phyloP scores from a whole-genome alignment of 2,113 vertebrate species.

The Zapus hudsonius region DNA sequence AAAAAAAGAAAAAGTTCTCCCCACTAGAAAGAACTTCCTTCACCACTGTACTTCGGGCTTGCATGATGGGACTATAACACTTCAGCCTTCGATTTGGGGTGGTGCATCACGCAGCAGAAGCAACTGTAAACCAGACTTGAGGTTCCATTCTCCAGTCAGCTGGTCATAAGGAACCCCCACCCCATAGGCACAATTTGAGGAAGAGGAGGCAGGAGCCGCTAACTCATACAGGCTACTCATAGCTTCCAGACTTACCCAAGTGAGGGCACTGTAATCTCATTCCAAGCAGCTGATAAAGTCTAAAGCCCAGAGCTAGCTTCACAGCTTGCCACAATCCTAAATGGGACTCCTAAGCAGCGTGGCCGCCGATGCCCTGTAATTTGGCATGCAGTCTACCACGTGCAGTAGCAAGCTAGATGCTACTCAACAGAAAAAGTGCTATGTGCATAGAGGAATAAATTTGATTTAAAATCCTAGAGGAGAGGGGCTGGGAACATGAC shows the following conservation, averaged over 20 bases:
- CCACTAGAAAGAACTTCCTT: background rate
- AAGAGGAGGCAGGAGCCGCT: background rate
- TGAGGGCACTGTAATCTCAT: background rate
- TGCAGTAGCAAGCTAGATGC: background rate
- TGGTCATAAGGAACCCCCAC: background rate
- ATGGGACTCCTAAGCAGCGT: background rate
- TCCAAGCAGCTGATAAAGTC: background rate
- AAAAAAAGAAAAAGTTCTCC: background rate
- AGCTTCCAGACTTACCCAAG: background rate
- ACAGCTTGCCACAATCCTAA: background rate
- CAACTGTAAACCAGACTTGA: background rate
- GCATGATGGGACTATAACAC: background rate
- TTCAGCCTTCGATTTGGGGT: background rate
- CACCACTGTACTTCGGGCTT: background rate
- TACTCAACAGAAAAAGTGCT: background rate
- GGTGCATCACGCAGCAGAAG: background rate
- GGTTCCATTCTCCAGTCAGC: background rate
- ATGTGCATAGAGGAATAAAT: background rate
- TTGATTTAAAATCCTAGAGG: constrained; percentile 12
- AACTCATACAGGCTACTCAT: background rate
- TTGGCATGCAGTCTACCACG: background rate
- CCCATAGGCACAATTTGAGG: background rate
- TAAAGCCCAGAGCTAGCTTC: background rate
- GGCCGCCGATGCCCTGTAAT: background rate
- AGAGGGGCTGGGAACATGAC: too few relatives aligned